A percentile compares a stretch with the other conserved stretches of the same genome.
Evolutionary conservation across 2,888 invertebrate species (phyloP).

Genomic region (Limnephilus marmoratus): DNA sequence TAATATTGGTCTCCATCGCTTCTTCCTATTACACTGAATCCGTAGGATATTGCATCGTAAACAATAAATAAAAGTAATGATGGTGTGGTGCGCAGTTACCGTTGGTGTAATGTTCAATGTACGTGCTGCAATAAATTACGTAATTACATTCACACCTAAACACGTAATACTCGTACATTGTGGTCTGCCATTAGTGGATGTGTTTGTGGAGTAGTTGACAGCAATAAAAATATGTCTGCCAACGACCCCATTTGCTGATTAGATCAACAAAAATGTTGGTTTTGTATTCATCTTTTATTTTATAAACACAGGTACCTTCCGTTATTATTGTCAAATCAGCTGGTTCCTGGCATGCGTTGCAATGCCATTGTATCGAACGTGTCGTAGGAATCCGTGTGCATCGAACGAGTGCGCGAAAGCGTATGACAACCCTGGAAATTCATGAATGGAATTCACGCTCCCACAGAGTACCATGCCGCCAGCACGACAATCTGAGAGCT

Average conservation of each 20-base stretch:
- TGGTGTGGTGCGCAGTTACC: background rate
- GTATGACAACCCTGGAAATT: too few species aligned
- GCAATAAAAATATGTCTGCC: background rate
- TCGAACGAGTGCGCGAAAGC: too few species aligned
- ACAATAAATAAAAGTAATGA: background rate
- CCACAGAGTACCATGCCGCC: too few species aligned
- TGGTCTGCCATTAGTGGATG: background rate
- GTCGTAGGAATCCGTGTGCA: too few species aligned
- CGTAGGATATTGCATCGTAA: background rate
- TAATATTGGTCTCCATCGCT: background rate
- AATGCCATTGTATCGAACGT: too few species aligned
- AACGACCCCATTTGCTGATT: background rate
- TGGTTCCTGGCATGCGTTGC: too few species aligned
- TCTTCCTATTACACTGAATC: background rate
- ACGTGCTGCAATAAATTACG: background rate
- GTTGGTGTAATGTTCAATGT: background rate
- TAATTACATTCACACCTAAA: background rate
- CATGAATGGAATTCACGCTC: too few species aligned
- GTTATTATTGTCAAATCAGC: too few species aligned
- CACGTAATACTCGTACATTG: background rate
- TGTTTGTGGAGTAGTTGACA: background rate
- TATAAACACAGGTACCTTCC: background rate
- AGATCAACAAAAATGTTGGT: background rate
- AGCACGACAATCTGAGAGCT: too few species aligned
- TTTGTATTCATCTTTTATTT: background rate